Evolutionary conservation across 2,797 vertebrate species (phyloP).

Genomic region (Propithecus perrieri): DNA sequence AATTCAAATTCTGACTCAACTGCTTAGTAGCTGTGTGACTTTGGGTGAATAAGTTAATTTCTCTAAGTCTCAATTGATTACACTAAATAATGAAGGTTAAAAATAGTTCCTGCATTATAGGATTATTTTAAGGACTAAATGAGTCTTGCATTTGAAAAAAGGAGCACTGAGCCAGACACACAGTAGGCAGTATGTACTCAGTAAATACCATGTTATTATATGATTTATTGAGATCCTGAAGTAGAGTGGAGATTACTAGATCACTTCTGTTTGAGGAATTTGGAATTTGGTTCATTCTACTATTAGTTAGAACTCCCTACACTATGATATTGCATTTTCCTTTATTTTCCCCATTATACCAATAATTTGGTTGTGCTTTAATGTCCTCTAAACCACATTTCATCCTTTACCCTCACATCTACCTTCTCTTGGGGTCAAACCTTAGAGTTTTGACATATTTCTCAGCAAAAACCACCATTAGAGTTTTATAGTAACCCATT

Average conservation of each 20-base stretch:
- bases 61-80: neutral
- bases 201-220: neutral
- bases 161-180: neutral
- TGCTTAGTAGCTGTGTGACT: neutral
- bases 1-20: neutral
- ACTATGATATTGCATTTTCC: neutral
- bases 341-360: neutral
- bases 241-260: neutral
- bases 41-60: conserved; percentile 17
- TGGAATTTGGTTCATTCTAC: neutral
- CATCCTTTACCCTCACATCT: neutral
- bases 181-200: neutral
- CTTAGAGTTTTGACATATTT: conserved; percentile 11
- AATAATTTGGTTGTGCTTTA: neutral
- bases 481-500: conserved; percentile 33
- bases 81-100: neutral
- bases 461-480: neutral
- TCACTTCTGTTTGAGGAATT: conserved; percentile 29
- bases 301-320: neutral
- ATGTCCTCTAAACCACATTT: conserved; percentile 1
- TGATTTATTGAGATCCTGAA: conserved; percentile 22
- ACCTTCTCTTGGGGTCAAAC: neutral
- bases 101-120: conserved; percentile 7
- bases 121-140: neutral
- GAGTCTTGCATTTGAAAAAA: conserved; percentile 8